Conservation (phyloP, 2,888 invertebrate species). For the Euphydryas editha region DNA sequence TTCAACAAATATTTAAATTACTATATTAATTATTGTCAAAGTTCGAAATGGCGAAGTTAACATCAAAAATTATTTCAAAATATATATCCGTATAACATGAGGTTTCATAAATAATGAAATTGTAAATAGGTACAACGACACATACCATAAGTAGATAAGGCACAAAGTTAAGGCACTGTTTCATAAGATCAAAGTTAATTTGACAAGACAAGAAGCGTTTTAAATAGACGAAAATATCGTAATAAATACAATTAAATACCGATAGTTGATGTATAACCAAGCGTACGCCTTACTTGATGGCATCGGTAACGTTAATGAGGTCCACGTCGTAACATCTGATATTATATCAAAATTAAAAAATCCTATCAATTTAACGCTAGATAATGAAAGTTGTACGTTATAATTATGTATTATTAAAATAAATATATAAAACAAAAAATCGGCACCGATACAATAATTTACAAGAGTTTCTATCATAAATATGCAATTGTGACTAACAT, state of each 20-base stretch:
- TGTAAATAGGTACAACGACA: neutral
- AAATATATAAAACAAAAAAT: neutral
- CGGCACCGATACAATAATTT: neutral
- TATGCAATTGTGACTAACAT: conserved; percentile 3
- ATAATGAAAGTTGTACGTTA: too few relatives aligned
- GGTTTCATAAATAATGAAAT: neutral
- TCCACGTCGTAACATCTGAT: conserved; percentile 31
- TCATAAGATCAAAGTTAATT: conserved; percentile 58
- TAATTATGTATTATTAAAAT: too few relatives aligned
- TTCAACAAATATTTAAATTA: too few relatives aligned
- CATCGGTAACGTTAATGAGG: conserved; percentile 56
- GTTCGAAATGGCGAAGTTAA: too few relatives aligned
- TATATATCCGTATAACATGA: too few relatives aligned
- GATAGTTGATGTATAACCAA: conserved; percentile 53
- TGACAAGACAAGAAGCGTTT: conserved; percentile 71
- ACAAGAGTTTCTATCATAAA: neutral
- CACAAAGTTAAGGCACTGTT: conserved; percentile 63
- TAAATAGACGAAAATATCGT: conserved; percentile 53
- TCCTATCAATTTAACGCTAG: conserved; percentile 1
- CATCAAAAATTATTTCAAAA: too few relatives aligned
- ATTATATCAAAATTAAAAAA: neutral
- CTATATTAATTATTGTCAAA: too few relatives aligned
- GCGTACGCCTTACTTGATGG: conserved; percentile 45
- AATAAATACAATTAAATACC: conserved; percentile 67
- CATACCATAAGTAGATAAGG: conserved; percentile 49